Percentiles rank a stretch among this genome's conserved stretches.
phyloP scores from a whole-genome alignment of 2,113 vertebrate species.

The Himantopus leucocephalus region DNA sequence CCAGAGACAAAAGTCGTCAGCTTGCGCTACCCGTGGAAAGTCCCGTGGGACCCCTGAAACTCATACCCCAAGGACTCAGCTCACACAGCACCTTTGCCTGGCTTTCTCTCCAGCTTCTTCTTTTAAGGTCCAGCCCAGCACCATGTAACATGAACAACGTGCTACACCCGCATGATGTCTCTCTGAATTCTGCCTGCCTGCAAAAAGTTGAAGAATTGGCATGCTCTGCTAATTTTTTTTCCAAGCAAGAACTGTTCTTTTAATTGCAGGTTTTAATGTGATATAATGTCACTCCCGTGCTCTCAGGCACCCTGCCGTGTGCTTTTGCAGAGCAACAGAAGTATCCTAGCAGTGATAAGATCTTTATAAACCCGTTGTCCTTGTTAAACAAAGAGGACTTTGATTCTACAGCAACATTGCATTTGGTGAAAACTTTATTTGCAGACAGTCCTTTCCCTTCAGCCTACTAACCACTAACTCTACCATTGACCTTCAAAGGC shows the following conservation, averaged over 20 bases:
- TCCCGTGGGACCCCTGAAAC: not conserved
- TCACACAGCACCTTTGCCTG: not conserved
- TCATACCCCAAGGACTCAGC: not conserved
- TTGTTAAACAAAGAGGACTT: conserved; percentile 53
- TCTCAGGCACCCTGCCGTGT: not conserved
- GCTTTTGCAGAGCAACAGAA: not conserved
- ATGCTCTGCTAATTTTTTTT: not conserved
- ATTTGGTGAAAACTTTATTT: not conserved
- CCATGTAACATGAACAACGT: not conserved
- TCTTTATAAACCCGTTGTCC: conserved; percentile 23
- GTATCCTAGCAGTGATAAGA: not conserved
- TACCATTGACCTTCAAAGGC: conserved; percentile 29
- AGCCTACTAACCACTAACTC: not conserved
- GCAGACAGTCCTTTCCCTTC: not conserved
- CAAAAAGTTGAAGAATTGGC: not conserved
- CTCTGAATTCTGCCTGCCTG: not conserved
- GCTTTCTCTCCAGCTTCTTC: not conserved
- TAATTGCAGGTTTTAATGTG: not conserved
- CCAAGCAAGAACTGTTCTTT: not conserved
- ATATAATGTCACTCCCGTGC: not conserved
- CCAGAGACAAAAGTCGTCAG: not conserved
- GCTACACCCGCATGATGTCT: not conserved
- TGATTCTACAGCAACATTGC: conserved; percentile 14
- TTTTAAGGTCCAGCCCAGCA: not conserved
- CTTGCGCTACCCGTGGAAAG: not conserved